Conservation (phyloP, 37 sponge, comb jelly and placozoan species). For the Spongia lamella region DNA sequence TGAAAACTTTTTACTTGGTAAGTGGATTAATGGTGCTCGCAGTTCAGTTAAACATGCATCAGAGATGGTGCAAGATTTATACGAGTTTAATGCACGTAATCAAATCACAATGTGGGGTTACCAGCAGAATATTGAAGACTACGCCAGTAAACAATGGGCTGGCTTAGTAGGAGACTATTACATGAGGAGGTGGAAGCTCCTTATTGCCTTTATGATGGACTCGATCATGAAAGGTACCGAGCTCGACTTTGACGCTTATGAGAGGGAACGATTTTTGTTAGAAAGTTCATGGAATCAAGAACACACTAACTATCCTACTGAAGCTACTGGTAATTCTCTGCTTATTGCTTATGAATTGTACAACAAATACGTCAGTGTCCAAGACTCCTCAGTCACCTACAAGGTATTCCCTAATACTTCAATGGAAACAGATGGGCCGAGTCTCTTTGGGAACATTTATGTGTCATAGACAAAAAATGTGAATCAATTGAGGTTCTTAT, state of each 20-base stretch:
- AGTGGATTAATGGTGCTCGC: constrained; percentile 31
- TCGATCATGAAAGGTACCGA: background rate
- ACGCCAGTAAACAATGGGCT: constrained; percentile 27
- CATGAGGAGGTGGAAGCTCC: constrained; percentile 15
- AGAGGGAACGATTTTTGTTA: background rate
- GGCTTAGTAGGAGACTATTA: constrained; percentile 32
- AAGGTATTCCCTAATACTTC: background rate
- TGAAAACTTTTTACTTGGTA: constrained; percentile 37
- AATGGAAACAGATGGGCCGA: background rate
- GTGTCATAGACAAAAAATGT: constrained; percentile 5
- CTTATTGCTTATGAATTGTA: background rate
- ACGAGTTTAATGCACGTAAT: constrained; percentile 22
- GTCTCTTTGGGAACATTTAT: constrained; percentile 8
- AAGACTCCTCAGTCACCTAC: constrained; percentile 8
- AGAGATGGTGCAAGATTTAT: background rate
- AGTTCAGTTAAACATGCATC: background rate
- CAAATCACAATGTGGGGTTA: constrained; percentile 30
- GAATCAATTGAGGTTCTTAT: constrained; percentile 33
- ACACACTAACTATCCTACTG: background rate
- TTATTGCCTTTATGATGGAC: background rate
- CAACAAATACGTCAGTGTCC: constrained; percentile 1
- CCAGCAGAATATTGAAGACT: constrained; percentile 3
- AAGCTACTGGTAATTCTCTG: background rate
- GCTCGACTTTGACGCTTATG: background rate
- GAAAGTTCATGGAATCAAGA: constrained; percentile 19